phyloP scores from a whole-genome alignment of 1,140 invertebrate species.

The Zeugodacus cucurbitae region DNA sequence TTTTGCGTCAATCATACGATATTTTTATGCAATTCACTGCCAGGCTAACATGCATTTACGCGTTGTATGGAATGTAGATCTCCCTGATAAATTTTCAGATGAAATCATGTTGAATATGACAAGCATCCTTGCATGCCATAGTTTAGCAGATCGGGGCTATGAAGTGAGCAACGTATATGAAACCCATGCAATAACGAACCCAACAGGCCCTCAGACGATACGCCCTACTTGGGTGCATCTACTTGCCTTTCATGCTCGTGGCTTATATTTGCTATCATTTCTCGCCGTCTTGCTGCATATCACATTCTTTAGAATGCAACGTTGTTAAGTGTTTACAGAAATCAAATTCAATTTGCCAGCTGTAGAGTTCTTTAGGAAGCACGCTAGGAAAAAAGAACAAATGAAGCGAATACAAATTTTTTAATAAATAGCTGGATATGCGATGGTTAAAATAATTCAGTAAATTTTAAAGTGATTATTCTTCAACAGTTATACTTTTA shows the following conservation, averaged over 20 bases:
- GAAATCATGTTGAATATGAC: constrained; percentile 22
- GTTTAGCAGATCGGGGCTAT: neutral
- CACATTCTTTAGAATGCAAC: neutral
- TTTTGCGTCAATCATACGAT: neutral
- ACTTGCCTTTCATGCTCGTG: too few relatives aligned
- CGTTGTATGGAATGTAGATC: neutral
- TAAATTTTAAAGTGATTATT: neutral
- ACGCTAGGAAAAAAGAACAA: neutral
- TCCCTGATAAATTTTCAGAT: constrained; percentile 10
- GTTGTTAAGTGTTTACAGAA: neutral
- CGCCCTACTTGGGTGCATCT: neutral
- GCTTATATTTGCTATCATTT: neutral
- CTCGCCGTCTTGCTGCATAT: neutral
- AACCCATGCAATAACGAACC: neutral
- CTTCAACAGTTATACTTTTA: neutral
- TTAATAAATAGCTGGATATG: neutral
- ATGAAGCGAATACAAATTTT: neutral
- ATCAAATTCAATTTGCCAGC: constrained; percentile 18
- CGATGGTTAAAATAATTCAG: neutral
- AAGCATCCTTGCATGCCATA: neutral
- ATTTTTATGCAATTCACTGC: neutral
- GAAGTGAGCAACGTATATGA: neutral
- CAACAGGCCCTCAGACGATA: neutral
- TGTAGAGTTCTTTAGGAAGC: neutral
- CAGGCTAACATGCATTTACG: neutral